Conservation (phyloP, 2,888 invertebrate genomes). For the Cremastobaeus sp. region DNA sequence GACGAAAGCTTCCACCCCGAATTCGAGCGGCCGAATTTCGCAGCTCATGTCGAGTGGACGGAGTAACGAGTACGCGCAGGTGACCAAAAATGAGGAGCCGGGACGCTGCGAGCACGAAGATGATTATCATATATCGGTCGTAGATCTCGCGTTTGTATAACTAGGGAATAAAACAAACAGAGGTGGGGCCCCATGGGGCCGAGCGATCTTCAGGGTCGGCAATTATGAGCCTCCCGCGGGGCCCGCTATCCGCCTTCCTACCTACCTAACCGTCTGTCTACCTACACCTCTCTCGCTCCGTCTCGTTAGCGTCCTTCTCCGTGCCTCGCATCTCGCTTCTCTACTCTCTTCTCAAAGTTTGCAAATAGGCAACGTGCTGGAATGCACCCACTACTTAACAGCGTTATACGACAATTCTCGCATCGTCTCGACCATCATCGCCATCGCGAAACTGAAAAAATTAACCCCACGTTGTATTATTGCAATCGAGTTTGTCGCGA, state of each 20-base stretch:
- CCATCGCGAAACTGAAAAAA: too few relatives aligned
- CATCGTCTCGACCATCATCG: too few relatives aligned
- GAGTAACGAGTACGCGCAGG: slow-evolving; percentile 63
- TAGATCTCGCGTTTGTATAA: slow-evolving; percentile 78
- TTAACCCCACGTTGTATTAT: too few relatives aligned
- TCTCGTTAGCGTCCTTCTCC: slow-evolving; percentile 43
- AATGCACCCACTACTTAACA: slow-evolving; percentile 63
- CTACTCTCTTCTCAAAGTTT: slow-evolving; percentile 17
- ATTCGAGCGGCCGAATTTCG: slow-evolving; percentile 33
- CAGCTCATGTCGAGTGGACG: neutral
- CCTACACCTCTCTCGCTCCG: slow-evolving; percentile 44
- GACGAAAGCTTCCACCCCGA: slow-evolving; percentile 73
- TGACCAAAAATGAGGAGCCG: slow-evolving; percentile 59
- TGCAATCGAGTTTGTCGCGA: too few relatives aligned
- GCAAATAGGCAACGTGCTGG: slow-evolving; percentile 64
- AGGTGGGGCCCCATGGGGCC: slow-evolving; percentile 76
- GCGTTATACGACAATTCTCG: slow-evolving; percentile 45
- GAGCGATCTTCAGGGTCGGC: slow-evolving; percentile 77
- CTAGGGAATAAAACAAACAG: slow-evolving; percentile 78
- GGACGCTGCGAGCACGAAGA: slow-evolving; percentile 51
- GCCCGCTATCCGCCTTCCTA: slow-evolving; percentile 68
- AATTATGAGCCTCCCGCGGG: slow-evolving; percentile 78
- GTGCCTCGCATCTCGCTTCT: slow-evolving; percentile 19
- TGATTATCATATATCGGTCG: slow-evolving; percentile 78
- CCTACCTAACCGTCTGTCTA: slow-evolving; percentile 53